Conservation (phyloP, 2,888 invertebrate species). For the Synanthedon andrenaeformis region DNA sequence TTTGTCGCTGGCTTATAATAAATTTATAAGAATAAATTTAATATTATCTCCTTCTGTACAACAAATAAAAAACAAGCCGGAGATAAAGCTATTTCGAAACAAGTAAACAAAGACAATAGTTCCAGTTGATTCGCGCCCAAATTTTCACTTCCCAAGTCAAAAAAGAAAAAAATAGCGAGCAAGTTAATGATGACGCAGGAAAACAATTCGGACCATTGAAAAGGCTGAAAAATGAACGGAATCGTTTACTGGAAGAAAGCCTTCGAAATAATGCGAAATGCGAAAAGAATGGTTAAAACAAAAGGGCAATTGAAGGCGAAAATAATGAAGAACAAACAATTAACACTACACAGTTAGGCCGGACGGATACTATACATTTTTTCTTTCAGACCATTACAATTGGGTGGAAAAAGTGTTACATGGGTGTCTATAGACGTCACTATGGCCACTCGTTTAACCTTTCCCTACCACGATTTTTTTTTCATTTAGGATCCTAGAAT, state of each 20-base stretch:
- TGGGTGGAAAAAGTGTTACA: too few species aligned
- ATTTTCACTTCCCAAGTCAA: slow-evolving; percentile 2
- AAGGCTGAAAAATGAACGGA: slow-evolving; percentile 57
- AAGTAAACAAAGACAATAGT: slow-evolving; percentile 4
- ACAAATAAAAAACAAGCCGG: not conserved
- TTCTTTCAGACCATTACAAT: too few species aligned
- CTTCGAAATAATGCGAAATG: slow-evolving; percentile 52
- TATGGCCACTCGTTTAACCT: too few species aligned
- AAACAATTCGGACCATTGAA: slow-evolving; percentile 54
- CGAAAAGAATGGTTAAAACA: slow-evolving; percentile 55
- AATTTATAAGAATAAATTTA: not conserved
- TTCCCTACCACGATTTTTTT: too few species aligned
- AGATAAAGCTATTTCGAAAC: not conserved
- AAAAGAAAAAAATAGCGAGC: slow-evolving; percentile 10
- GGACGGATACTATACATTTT: not conserved
- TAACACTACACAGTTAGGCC: slow-evolving; percentile 38
- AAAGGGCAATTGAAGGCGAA: slow-evolving; percentile 68
- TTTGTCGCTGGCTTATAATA: too few species aligned
- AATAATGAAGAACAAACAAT: slow-evolving; percentile 69
- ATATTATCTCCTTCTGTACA: not conserved
- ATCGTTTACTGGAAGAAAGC: slow-evolving; percentile 56
- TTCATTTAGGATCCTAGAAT: too few species aligned
- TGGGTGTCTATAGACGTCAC: too few species aligned
- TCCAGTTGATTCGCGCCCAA: slow-evolving; percentile 1
- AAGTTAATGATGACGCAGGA: slow-evolving; percentile 64